Evolutionary conservation across 2,888 invertebrate genomes (phyloP).

Genomic region (Hyles lineata): DNA sequence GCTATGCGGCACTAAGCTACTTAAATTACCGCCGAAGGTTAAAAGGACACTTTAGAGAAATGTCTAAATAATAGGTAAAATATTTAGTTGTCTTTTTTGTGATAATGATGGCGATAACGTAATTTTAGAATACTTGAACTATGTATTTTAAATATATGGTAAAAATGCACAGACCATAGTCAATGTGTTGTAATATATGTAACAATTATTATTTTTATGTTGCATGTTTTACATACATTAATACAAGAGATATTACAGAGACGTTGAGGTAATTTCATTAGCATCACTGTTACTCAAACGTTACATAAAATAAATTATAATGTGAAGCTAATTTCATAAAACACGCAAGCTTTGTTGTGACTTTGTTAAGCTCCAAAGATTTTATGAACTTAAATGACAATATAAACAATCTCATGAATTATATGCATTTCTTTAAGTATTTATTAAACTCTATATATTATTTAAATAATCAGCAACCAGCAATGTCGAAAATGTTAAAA

Average conservation of each 20-base stretch:
- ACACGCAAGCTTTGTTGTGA: background rate
- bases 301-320: slow-evolving; percentile 1
- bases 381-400: background rate
- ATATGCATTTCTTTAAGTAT: background rate
- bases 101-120: too few species aligned
- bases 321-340: background rate
- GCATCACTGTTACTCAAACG: background rate
- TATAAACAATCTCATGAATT: background rate
- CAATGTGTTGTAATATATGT: too few species aligned
- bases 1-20: background rate
- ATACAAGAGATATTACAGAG: background rate
- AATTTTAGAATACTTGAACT: too few species aligned
- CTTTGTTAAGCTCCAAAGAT: background rate
- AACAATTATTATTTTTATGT: too few species aligned
- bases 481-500: too few species aligned
- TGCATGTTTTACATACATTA: too few species aligned
- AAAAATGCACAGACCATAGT: too few species aligned
- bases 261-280: background rate
- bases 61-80: too few species aligned
- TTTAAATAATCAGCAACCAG: too few species aligned
- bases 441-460: background rate
- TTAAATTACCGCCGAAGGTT: background rate
- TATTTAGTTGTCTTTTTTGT: too few species aligned
- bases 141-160: too few species aligned
- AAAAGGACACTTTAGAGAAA: background rate